phyloP scores from a whole-genome alignment of 2,888 invertebrate species.

The Malthinus seriepunctatus region DNA sequence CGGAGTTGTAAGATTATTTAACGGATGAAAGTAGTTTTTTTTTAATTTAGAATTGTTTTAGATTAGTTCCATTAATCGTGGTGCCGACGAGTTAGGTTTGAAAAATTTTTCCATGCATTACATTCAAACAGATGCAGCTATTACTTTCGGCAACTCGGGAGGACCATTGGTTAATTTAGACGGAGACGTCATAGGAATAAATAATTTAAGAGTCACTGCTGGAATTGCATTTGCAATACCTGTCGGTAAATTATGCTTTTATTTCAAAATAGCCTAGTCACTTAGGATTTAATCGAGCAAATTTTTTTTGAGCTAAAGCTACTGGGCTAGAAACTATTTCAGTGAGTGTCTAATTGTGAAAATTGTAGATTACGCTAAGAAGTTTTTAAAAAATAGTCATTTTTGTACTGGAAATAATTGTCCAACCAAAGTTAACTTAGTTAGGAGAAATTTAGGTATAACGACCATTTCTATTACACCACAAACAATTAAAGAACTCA shows the following conservation, averaged over 20 bases:
- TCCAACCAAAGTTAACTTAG: conserved; percentile 36
- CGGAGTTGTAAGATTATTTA: conserved; percentile 75
- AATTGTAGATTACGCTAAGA: conserved; percentile 69
- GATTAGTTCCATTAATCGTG: conserved; percentile 62
- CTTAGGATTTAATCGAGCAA: too few relatives aligned
- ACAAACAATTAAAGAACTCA: conserved; percentile 70
- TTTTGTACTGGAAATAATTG: conserved; percentile 35
- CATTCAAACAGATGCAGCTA: conserved; percentile 94
- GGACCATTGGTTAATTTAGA: conserved; percentile 92
- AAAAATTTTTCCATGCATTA: conserved; percentile 69
- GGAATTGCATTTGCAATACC: conserved; percentile 97
- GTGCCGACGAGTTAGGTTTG: conserved; percentile 71
- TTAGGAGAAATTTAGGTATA: conserved; percentile 66
- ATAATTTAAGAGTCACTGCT: conserved; percentile 86
- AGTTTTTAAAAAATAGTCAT: conserved; percentile 64
- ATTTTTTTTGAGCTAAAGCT: too few relatives aligned
- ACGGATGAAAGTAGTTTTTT: background rate
- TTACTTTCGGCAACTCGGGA: conserved; percentile 94
- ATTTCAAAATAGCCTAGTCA: too few relatives aligned
- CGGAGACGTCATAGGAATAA: conserved; percentile 92
- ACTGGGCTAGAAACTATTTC: background rate
- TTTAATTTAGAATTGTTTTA: too few relatives aligned
- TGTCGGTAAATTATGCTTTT: conserved; percentile 53
- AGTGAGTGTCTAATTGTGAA: background rate
- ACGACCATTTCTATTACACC: conserved; percentile 70